These are phyloP conservation scores for Isichthys henryi DNA, from an alignment of 2,113 vertebrate species.

Conservation along the genomic window DNA sequence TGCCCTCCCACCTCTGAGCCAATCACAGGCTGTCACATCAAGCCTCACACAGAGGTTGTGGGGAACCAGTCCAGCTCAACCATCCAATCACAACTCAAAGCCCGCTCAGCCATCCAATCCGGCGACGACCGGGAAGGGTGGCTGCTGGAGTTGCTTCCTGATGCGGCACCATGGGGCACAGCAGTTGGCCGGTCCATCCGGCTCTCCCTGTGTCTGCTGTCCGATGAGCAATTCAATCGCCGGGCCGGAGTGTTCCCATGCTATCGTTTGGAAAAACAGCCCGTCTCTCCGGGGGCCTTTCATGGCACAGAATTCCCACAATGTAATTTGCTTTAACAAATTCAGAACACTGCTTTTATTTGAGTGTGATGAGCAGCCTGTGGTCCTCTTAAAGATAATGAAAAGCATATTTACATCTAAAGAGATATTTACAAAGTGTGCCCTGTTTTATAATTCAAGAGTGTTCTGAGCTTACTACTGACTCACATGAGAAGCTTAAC, in stretches of 20 bases:
- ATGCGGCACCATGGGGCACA: not conserved
- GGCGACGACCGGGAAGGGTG: not conserved
- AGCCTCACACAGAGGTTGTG: not conserved
- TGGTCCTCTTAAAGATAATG: not conserved
- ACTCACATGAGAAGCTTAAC: not conserved
- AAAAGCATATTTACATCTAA: conserved; percentile 11
- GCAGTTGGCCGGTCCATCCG: not conserved
- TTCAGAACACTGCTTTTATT: conserved; percentile 1
- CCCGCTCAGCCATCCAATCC: not conserved
- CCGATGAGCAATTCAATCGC: not conserved
- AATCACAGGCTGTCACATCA: not conserved
- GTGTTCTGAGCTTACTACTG: not conserved
- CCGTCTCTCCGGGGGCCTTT: not conserved
- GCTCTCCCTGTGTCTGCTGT: not conserved
- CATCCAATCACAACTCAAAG: not conserved
- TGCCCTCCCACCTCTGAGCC: not conserved
- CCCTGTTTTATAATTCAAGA: not conserved
- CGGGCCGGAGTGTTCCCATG: not conserved
- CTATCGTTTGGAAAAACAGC: not conserved
- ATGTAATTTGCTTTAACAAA: conserved; percentile 11
- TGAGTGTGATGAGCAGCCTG: not conserved
- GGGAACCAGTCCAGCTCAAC: conserved; percentile 1
- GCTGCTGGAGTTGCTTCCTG: not conserved
- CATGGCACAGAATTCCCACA: not conserved
- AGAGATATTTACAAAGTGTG: not conserved